Base-by-base conservation (phyloP, 1,140 invertebrate genomes). In the Cryptotermes secundus region DNA sequence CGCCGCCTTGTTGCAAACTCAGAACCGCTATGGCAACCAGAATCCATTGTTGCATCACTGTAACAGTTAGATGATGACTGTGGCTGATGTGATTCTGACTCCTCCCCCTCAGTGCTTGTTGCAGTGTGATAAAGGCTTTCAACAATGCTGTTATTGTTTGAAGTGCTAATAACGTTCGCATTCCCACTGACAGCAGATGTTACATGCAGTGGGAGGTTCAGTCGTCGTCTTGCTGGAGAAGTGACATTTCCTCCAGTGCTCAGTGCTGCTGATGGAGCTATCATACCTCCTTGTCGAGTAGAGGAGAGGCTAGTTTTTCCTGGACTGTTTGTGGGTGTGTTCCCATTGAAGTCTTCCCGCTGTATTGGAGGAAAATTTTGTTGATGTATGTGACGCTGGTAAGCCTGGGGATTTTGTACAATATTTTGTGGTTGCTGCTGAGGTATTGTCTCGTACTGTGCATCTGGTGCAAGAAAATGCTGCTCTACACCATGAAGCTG, bases 361-460 rank as follows among this genome's bases (percentile, higher is more conserved):
- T 34, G 36, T 34, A 16, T 34, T 65, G 26, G 31, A 65, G 45
- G 34, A 81, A 79, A 79, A 84, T 83, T 83, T 83, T 82, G 84
- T 87, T 87, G 80, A 82, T 85, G 85, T 87, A 87, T 79, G 87
- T 88, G 59, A 89, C 84, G n/a, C 87, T 87, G 4, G 88, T 89
- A 82, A 89, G 89, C 6, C 88, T 89, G 53, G 87, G 88, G 4
- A 88, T 87, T 36, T 89, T 85, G 83, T 89, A 88, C 85, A 86
- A 87, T 19, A 85, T 86, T n/a, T 22, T 79, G 38, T 83, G n/a
- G 84, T 49, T 81, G 84, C 35, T 83, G 81, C 35, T 83, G 85
- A 81, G 38, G 86, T 49, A 93, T 92, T 0, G 93, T 90, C 86
- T 93, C 93, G 86, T 94, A 94, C 85, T 93, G 92, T 9, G 92